Evolutionary conservation across 2,888 invertebrate genomes (phyloP), one percentile per base, ranked within the genome.

Genomic region (Eristalis intricaria): DNA sequence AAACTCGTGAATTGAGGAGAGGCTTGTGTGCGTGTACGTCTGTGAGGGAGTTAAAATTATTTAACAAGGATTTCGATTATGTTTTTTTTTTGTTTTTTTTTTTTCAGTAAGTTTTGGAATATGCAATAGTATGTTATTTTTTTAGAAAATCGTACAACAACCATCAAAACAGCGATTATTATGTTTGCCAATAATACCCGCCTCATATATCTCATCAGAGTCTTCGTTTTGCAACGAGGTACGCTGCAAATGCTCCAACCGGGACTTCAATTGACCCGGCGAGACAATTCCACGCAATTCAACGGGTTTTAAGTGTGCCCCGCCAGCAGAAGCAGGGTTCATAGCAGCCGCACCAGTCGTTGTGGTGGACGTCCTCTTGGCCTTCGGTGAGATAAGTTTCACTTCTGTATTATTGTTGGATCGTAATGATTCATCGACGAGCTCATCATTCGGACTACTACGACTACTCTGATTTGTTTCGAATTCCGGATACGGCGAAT

Each of bases 261-360:
- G 93, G 89, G 93, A 94, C 91, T 95, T 96, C 13, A 96, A 92
- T 89, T 95, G 95, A 3, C 94, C 93, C 0, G 96, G 95, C 0
- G 95, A 95, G 0, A 96, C 95, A 65, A 94, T 94, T 0, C 93
- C 92, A 87, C 90, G 90, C 2, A 88, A 86, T 77, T 90, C 87
- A 65, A 71, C 68, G 63, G 86, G 83, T 71, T 87, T 86, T 56
- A 83, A 86, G 66, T 79, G 83, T 23, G 35, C 63, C 13, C 58
- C 87, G 38, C 73, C 73, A 71, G 19, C 80, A 56, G 75, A 26
- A 66, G 75, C 69, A 68, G 68, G 75, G 38, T 50, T 50, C 19
- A 76, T 43, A 91, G 90, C 43, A 19, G n/a, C 70, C 76, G 68
- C 78, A 78, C 63, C 74, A 75, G 77, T 77, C 22, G 60, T 40